Evolutionary conservation across 2,888 invertebrate species (phyloP).

Genomic region (Cylloceria caligata): DNA sequence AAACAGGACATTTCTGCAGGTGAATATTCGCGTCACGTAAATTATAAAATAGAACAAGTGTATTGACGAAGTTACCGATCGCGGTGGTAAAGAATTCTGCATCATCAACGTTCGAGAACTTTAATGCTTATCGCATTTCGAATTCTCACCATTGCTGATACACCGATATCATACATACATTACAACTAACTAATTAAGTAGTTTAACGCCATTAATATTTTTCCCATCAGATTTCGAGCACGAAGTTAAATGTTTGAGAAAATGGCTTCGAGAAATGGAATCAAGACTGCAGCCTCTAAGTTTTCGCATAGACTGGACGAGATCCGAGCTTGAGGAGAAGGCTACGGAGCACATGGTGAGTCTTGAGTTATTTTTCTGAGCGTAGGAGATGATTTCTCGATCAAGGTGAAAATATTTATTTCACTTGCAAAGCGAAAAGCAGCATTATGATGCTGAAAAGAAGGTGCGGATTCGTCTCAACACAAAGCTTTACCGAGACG

Average conservation of each 20-base stretch:
- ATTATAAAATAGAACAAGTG: background rate
- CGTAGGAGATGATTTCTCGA: background rate
- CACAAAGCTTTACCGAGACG: conserved; percentile 34
- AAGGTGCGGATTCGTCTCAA: conserved; percentile 43
- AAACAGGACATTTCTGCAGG: conserved; percentile 83
- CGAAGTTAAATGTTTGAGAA: conserved; percentile 91
- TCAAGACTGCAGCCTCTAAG: conserved; percentile 90
- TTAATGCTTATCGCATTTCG: background rate
- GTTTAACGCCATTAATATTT: conserved; percentile 14
- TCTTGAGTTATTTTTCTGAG: conserved; percentile 69
- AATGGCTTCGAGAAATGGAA: conserved; percentile 96
- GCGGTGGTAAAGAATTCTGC: conserved; percentile 39
- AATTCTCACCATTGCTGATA: background rate
- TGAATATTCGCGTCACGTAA: conserved; percentile 65
- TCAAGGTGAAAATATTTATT: background rate
- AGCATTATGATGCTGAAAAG: conserved; percentile 28
- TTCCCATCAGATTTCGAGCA: conserved; percentile 89
- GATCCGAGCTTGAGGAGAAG: conserved; percentile 91
- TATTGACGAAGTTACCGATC: conserved; percentile 40
- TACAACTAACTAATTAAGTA: background rate
- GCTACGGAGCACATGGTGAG: conserved; percentile 94
- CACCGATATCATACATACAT: background rate
- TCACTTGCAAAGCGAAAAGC: background rate
- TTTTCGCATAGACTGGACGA: conserved; percentile 89
- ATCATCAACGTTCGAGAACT: conserved; percentile 31